These are phyloP conservation scores for Dorcus hopei DNA, from an alignment of 2,888 invertebrate species.

Conservation along the genomic window DNA sequence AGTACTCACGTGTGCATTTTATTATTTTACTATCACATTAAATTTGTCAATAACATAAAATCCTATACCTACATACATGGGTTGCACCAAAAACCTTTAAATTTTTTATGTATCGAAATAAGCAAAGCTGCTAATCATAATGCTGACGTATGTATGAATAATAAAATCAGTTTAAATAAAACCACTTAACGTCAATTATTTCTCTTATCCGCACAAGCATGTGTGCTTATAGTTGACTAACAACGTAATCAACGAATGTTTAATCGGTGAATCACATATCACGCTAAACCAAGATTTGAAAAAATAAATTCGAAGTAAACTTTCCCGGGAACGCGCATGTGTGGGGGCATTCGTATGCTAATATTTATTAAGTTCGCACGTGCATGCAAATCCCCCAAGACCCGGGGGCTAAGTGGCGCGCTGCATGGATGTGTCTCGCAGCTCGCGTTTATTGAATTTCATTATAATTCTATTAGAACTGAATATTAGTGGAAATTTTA, in stretches of 20 bases:
- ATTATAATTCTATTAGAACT: conserved; percentile 7
- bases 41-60: no score
- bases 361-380: conserved; percentile 23
- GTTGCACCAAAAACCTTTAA: no score
- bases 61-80: no score
- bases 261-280: not conserved
- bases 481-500: conserved; percentile 2
- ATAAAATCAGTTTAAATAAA: no score
- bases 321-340: conserved; percentile 1
- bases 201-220: not conserved
- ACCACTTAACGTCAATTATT: no score
- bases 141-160: no score
- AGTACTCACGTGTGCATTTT: no score
- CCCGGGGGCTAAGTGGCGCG: conserved; percentile 5
- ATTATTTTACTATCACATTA: no score
- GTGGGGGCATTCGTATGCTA: conserved; percentile 18
- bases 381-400: conserved; percentile 18
- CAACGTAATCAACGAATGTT: not conserved
- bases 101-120: no score
- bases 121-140: no score
- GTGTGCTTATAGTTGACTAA: not conserved
- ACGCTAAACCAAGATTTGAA: no score
- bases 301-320: not conserved
- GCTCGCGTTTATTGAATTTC: conserved; percentile 13
- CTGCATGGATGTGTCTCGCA: conserved; percentile 4